Evolutionary conservation across 2,797 vertebrate species (phyloP).

Genomic region (Sparus aurata): DNA sequence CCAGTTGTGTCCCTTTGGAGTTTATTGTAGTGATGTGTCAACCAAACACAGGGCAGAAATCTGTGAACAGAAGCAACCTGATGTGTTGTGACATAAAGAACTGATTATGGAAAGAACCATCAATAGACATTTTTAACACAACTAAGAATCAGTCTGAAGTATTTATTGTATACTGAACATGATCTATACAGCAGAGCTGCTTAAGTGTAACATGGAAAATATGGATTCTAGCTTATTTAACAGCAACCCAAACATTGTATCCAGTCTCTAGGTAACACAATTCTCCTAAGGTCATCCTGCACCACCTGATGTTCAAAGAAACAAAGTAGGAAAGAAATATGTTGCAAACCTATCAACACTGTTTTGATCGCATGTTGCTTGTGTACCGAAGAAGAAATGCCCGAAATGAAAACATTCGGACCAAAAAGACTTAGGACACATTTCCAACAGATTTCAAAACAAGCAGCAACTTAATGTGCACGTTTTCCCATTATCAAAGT

Average conservation of each 20-base stretch:
- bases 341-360: not conserved
- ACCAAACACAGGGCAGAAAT: not conserved
- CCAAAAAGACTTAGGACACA: not conserved
- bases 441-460: not conserved
- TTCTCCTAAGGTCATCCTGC: not conserved
- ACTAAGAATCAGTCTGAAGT: conserved; percentile 3
- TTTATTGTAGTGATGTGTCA: too few relatives aligned
- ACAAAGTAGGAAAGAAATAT: not conserved
- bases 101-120: not conserved
- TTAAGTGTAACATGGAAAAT: conserved; percentile 25
- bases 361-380: conserved; percentile 3
- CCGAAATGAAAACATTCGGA: conserved; percentile 2
- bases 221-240: not conserved
- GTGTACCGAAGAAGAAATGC: not conserved
- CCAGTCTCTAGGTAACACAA: not conserved
- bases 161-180: conserved; percentile 18
- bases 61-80: not conserved
- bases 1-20: too few relatives aligned
- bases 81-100: not conserved
- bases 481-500: not conserved
- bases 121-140: not conserved
- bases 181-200: conserved; percentile 9
- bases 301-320: not conserved
- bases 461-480: not conserved
- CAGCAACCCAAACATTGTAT: conserved; percentile 6